Conservation (phyloP, 2,113 vertebrate genomes). For the Heteronetta atricapilla region DNA sequence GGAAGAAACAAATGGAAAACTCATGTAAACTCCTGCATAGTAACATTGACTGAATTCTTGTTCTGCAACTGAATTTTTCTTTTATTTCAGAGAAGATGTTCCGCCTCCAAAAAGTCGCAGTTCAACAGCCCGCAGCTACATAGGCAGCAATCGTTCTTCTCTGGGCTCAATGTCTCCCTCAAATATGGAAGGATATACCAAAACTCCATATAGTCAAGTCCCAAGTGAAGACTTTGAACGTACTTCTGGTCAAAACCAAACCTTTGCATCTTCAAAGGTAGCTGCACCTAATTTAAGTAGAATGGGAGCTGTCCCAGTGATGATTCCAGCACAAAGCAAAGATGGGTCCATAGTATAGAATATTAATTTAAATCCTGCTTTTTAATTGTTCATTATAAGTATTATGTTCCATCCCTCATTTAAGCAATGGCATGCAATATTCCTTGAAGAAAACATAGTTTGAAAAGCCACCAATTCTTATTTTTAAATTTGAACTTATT, state of each 20-base stretch:
- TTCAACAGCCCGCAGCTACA: constrained; percentile 93
- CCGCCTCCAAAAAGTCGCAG: constrained; percentile 94
- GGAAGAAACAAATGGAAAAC: not conserved
- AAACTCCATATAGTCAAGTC: constrained; percentile 92
- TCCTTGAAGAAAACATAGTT: constrained; percentile 31
- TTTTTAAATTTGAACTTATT: constrained; percentile 29
- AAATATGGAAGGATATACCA: constrained; percentile 93
- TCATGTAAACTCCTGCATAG: not conserved
- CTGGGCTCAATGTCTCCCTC: constrained; percentile 98
- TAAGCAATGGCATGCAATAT: constrained; percentile 51
- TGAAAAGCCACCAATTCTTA: constrained; percentile 36
- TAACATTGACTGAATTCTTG: not conserved
- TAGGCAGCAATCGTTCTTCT: constrained; percentile 95
- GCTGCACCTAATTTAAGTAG: constrained; percentile 94
- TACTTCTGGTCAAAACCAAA: constrained; percentile 79
- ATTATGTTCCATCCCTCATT: constrained; percentile 48
- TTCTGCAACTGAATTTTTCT: not conserved
- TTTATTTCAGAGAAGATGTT: constrained; percentile 89
- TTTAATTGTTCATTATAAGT: constrained; percentile 49
- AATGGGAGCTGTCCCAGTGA: constrained; percentile 96
- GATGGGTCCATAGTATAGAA: constrained; percentile 95
- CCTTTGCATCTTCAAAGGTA: constrained; percentile 84
- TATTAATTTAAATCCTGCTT: constrained; percentile 59
- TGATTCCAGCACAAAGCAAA: constrained; percentile 96
- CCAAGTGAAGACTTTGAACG: constrained; percentile 90